Base-by-base conservation (phyloP, 2,888 invertebrate genomes). In the Lysandra bellargus region DNA sequence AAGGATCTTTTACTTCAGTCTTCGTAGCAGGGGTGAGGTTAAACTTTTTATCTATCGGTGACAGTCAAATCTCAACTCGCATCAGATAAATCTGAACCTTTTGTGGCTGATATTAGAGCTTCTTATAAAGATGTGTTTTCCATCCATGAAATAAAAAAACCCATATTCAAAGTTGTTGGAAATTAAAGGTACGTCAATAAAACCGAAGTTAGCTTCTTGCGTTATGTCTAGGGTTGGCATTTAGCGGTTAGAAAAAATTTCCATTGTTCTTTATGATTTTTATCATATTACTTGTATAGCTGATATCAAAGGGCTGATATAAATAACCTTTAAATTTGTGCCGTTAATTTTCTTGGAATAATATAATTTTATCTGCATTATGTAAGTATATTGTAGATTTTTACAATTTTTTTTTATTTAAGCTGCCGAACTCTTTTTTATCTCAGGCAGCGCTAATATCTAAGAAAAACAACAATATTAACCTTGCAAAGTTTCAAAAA, bases 201-300 rank as follows among this genome's bases (percentile, higher is more conserved):
- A 94, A 94, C 92, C 90, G 91, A 92, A 92, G 92, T 94, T 92
- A 92, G 91, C 91, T 89, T 91, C 93, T 94, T 94, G 90, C 89
- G 90, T 91, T 87, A 87, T 85, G 86, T 44, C 37, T 30, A 76
- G 76, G 76, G 76, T 33, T 76, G 57, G 6, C 76, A 57, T 49
- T 49, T 12, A 49, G 9, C 49, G 49, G 12, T 2, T 12, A 49
- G 49, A 49, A 9, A 53, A 53, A 57, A 14, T 14, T 57, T 14
- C 4, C 57, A 57, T 57, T 57, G 14, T 57, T 57, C 4, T 14
- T 57, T 57, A 57, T 57, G 3, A 57, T 57, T 57, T 17, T 14
- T 17, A 17, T 4, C 17, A 57, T 17, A 49, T 9, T 49, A 49
- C 49, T 9, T 12, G 49, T 49, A 49, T 12, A 49, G 49, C 12